A percentile compares a stretch with the other conserved stretches of the same genome.
Conservation (phyloP, 2,888 invertebrate species). For the Drosophila neotestacea region DNA sequence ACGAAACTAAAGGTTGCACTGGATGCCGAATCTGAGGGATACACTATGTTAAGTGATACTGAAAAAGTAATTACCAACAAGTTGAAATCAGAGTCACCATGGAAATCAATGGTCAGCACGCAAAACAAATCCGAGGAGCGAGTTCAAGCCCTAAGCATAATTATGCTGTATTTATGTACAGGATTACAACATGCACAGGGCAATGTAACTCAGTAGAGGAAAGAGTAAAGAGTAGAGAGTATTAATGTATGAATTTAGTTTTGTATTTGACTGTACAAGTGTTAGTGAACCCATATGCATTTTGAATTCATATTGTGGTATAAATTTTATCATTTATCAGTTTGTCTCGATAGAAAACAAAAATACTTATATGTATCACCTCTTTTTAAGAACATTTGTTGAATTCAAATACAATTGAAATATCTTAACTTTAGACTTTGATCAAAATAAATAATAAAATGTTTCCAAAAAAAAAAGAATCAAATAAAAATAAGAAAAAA, state of each 20-base stretch:
- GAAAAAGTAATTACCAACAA: slow-evolving; percentile 81
- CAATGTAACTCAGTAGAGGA: slow-evolving; percentile 73
- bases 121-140: slow-evolving; percentile 90
- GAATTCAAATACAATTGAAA: slow-evolving; percentile 4
- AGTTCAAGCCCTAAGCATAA: slow-evolving; percentile 95
- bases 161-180: slow-evolving; percentile 97
- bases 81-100: slow-evolving; percentile 88
- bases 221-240: neutral
- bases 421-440: slow-evolving; percentile 33
- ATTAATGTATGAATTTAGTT: slow-evolving; percentile 18
- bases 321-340: slow-evolving; percentile 42
- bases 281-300: slow-evolving; percentile 70
- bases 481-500: too few relatives aligned
- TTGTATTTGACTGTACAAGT: slow-evolving; percentile 67
- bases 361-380: neutral
- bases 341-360: slow-evolving; percentile 25
- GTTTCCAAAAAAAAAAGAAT: neutral
- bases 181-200: slow-evolving; percentile 90
- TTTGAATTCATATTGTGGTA: slow-evolving; percentile 61
- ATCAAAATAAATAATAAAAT: slow-evolving; percentile 22
- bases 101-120: slow-evolving; percentile 32
- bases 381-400: slow-evolving; percentile 1
- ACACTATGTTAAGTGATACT: slow-evolving; percentile 80
- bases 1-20: slow-evolving; percentile 91
- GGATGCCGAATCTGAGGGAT: slow-evolving; percentile 88